phyloP scores from a whole-genome alignment of 2,113 vertebrate genomes.

The Cyanoliseus patagonus region DNA sequence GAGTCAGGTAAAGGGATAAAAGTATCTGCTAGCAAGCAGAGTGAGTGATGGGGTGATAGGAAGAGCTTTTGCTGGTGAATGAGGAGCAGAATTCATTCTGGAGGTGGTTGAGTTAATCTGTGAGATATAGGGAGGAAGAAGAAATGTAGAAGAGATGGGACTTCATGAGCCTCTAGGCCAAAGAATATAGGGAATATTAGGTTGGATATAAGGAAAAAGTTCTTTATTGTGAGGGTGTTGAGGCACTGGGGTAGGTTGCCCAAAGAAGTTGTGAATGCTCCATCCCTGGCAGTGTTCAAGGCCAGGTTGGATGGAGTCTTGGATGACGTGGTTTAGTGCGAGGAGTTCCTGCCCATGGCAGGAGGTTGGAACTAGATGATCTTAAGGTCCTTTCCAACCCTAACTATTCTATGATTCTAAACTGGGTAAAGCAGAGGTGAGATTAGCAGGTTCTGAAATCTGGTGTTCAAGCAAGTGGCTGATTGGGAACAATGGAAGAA shows the following conservation, averaged over 20 bases:
- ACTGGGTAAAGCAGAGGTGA: background rate
- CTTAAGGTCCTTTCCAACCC: background rate
- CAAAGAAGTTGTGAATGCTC: no score
- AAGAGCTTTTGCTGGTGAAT: background rate
- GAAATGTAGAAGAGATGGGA: background rate
- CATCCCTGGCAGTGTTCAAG: no score
- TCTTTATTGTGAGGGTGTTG: no score
- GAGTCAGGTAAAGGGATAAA: background rate
- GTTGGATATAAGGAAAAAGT: no score
- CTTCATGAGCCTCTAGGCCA: background rate
- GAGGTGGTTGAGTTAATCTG: background rate
- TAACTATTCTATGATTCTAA: background rate
- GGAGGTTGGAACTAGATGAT: background rate
- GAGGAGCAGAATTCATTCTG: background rate
- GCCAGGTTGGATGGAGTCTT: no score
- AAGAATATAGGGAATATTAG: background rate
- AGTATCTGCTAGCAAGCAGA: background rate
- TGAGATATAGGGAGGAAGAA: background rate
- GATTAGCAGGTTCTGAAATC: background rate
- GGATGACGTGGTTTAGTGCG: no score
- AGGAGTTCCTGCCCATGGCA: background rate
- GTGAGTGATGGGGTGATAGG: background rate
- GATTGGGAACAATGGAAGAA: background rate
- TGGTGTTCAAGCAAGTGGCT: background rate
- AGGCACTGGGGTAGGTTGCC: no score